phyloP scores from a whole-genome alignment of 2,797 vertebrate species.

The Paratrypauchen microcephalus region DNA sequence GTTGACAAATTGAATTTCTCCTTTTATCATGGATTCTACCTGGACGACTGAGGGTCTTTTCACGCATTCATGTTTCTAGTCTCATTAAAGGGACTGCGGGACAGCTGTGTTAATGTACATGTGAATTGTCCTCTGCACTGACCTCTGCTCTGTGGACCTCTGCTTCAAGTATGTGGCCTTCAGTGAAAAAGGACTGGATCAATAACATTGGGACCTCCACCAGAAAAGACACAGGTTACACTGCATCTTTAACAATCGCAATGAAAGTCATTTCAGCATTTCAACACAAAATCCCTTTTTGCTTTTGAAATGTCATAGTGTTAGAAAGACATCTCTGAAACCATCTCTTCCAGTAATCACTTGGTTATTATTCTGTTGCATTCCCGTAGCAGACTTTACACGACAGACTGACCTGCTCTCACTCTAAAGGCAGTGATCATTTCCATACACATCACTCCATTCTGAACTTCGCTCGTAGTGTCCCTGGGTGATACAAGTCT shows the following conservation, averaged over 20 bases:
- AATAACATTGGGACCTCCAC: too few relatives aligned
- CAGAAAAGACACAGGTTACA: too few relatives aligned
- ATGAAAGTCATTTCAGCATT: not conserved
- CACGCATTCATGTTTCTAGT: too few relatives aligned
- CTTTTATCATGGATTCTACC: too few relatives aligned
- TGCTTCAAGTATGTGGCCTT: too few relatives aligned
- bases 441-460: constrained; percentile 31
- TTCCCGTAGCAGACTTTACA: not conserved
- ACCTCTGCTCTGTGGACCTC: too few relatives aligned
- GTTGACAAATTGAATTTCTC: too few relatives aligned
- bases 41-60: too few relatives aligned
- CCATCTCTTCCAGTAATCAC: not conserved
- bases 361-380: not conserved
- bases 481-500: constrained; percentile 60
- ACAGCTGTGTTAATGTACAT: too few relatives aligned
- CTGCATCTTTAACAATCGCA: not conserved
- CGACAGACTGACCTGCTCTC: constrained; percentile 14
- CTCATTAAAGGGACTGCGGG: too few relatives aligned
- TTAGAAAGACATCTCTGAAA: not conserved
- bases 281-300: not conserved
- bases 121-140: too few relatives aligned
- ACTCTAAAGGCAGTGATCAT: constrained; percentile 35
- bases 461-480: constrained; percentile 37
- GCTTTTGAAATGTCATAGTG: not conserved
- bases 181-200: too few relatives aligned